Evolutionary conservation across 2,888 invertebrate genomes (phyloP), one percentile per base, ranked within the genome.

Genomic region (Rapana venosa): DNA sequence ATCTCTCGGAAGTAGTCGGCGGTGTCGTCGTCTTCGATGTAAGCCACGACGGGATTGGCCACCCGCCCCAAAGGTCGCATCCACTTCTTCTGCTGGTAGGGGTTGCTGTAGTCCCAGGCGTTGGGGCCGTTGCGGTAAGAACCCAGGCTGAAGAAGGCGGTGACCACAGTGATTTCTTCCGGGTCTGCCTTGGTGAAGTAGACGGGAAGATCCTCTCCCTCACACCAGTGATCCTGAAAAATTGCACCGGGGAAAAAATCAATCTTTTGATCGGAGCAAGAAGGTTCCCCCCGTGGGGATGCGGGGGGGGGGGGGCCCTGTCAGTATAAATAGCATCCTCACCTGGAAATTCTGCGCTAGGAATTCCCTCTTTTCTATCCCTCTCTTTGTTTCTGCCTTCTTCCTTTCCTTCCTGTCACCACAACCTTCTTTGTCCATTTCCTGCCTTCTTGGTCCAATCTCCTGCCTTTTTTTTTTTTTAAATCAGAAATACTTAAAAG

Each of bases 81-180:
- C 92, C 92, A 92, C 77, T 91, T 83, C 58, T 90, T 90, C 79
- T 92, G 91, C 77, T 90, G 91, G 79, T 91, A 90, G 13, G 92
- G 91, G 74, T 92, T 88, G 79, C 89, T 85, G 85, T 92, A 92
- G n/a, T 87, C 74, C 30, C 89, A 90, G 32, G 83, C n/a, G 26
- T 77, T 58, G 20, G 91, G 89, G 30, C 92, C 93, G 58, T 92
- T 93, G 30, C 91, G 91, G 88, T 92, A 92, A 17, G 90, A n/a
- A 1, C 92, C 92, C 35, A 93, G 88, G 87, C 92, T 88, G 58
- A 93, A 89, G 77, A 91, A 92, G 56, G 92, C 91, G n/a, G 92
- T 93, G 17, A 93, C 92, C 5, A 92, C 66, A 17, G 93, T 93
- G 66, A 92, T 92, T 88, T 92, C 92, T 89, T 92, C 92, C n/a